Conservation (phyloP, 2,797 vertebrate genomes). For the Microctenopoma steveboyesi region DNA sequence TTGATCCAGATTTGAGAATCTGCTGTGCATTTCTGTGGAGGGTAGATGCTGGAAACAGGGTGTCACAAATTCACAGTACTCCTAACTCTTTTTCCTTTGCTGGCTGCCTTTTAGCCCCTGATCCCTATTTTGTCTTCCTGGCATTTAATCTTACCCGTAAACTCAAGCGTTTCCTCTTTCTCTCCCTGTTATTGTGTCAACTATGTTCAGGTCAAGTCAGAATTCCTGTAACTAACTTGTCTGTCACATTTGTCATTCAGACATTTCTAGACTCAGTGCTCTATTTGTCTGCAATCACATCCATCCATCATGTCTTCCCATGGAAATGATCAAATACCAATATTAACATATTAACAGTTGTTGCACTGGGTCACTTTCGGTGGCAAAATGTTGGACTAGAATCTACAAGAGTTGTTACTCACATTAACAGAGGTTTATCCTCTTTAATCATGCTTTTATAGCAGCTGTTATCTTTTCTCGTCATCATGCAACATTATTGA, state of each 20-base stretch:
- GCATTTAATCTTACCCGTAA: not conserved
- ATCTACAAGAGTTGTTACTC: not conserved
- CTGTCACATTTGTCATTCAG: not conserved
- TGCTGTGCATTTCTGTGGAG: slow-evolving; percentile 20
- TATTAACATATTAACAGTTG: no score
- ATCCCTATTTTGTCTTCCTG: not conserved
- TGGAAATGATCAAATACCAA: no score
- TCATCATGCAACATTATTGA: no score
- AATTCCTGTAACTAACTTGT: slow-evolving; percentile 12
- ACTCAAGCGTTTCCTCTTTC: not conserved
- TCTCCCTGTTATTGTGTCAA: slow-evolving; percentile 6
- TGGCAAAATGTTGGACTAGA: no score
- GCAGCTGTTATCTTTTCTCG: not conserved
- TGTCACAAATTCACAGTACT: not conserved
- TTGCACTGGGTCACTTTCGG: no score
- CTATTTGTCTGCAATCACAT: no score
- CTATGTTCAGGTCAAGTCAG: not conserved
- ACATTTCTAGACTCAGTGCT: no score
- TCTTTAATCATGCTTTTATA: not conserved
- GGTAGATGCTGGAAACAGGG: slow-evolving; percentile 1
- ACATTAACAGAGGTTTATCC: not conserved
- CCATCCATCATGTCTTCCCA: no score
- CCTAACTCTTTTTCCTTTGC: not conserved
- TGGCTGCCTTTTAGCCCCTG: slow-evolving; percentile 2
- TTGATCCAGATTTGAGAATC: slow-evolving; percentile 30